Conservation (phyloP, 2,113 vertebrate genomes). For the Pterophyllum scalare region DNA sequence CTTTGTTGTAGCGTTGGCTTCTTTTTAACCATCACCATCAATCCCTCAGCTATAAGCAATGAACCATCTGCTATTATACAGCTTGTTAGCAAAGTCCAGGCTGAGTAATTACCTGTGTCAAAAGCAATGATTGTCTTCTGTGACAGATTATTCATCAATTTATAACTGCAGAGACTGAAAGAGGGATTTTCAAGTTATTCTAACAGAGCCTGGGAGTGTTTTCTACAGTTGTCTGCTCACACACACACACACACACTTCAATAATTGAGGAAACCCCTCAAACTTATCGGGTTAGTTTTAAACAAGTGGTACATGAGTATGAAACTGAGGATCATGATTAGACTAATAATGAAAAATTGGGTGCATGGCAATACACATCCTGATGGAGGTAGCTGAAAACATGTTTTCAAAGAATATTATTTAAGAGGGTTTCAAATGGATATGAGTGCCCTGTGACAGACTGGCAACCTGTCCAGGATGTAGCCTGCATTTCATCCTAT, state of each 20-base stretch:
- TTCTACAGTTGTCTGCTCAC: background rate
- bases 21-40: slow-evolving; percentile 73
- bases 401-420: background rate
- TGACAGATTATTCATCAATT: slow-evolving; percentile 69
- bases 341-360: background rate
- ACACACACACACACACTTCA: background rate
- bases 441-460: accelerated
- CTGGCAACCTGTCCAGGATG: background rate
- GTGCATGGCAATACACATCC: background rate
- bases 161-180: slow-evolving; percentile 65
- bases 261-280: background rate
- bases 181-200: background rate
- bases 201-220: background rate
- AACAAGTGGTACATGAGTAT: background rate
- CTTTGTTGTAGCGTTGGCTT: slow-evolving; percentile 75
- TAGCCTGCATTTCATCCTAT: no score
- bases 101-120: slow-evolving; percentile 82
- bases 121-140: slow-evolving; percentile 73
- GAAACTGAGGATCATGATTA: background rate
- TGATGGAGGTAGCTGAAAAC: background rate
- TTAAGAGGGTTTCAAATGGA: background rate
- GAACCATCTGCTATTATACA: slow-evolving; percentile 77
- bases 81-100: slow-evolving; percentile 79
- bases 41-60: slow-evolving; percentile 71
- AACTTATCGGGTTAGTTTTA: background rate